Conservation (phyloP, 1,140 invertebrate genomes). For the Drosophila nannoptera region DNA sequence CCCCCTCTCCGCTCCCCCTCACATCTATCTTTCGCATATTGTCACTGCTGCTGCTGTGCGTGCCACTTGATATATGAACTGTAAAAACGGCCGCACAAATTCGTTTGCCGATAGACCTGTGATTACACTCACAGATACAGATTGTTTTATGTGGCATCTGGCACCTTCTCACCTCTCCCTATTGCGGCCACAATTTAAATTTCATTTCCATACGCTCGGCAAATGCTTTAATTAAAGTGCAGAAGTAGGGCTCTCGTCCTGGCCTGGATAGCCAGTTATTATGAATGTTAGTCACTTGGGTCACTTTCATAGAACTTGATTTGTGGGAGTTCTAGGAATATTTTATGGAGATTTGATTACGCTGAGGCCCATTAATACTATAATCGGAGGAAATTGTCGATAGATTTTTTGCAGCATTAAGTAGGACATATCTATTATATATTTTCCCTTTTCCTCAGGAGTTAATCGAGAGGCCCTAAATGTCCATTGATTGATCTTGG, state of each 20-base stretch:
- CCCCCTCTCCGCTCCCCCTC: constrained; percentile 30
- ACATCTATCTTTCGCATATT: constrained; percentile 22
- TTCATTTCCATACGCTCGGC: constrained; percentile 15
- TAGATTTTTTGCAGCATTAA: constrained; percentile 4
- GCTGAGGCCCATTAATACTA: too few species aligned
- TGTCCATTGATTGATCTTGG: too few species aligned
- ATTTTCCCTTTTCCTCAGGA: too few species aligned
- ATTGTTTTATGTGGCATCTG: not conserved
- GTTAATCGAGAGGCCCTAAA: too few species aligned
- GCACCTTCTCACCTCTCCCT: too few species aligned
- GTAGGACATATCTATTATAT: not conserved
- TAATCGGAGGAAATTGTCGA: too few species aligned
- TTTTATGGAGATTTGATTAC: constrained; percentile 11
- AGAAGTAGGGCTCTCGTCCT: not conserved
- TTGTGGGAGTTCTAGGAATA: too few species aligned
- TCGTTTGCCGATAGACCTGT: constrained; percentile 15
- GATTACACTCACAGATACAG: constrained; percentile 24
- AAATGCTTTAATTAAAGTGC: not conserved
- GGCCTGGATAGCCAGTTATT: too few species aligned
- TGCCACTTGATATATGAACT: constrained; percentile 69
- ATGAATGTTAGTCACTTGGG: too few species aligned
- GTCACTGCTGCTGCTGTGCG: not conserved
- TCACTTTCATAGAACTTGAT: too few species aligned
- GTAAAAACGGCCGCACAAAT: constrained; percentile 40
- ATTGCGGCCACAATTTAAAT: constrained; percentile 41